phyloP scores from a whole-genome alignment of 2,797 vertebrate genomes.

The Scolopax bukidnonensis region DNA sequence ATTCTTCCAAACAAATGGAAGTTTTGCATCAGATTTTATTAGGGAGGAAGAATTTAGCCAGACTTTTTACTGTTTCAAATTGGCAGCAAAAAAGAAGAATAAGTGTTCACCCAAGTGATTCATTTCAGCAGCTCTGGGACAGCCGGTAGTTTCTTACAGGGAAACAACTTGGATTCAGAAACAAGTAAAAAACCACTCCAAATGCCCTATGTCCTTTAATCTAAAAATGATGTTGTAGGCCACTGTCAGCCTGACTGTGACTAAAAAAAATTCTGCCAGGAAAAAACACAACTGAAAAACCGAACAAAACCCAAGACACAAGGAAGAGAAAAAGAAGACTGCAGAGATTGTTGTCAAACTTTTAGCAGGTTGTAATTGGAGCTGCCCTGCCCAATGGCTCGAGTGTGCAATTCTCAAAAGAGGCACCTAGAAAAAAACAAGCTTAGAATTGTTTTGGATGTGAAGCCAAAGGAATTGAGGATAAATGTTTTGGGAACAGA shows the following conservation, averaged over 20 bases:
- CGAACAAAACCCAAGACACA: background rate
- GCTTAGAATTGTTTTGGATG: background rate
- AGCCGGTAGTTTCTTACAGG: slow-evolving; percentile 7
- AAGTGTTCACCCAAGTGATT: background rate
- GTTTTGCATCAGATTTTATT: background rate
- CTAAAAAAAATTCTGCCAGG: slow-evolving; percentile 23
- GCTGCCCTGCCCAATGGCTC: background rate
- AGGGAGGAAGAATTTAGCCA: background rate
- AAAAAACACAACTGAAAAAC: background rate
- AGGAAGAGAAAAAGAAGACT: background rate
- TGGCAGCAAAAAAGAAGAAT: slow-evolving; percentile 33
- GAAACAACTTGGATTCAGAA: slow-evolving; percentile 24
- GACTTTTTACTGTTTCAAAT: background rate
- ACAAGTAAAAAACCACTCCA: slow-evolving; percentile 14
- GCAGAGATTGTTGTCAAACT: background rate
- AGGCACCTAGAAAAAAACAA: background rate
- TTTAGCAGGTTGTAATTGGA: slow-evolving; percentile 48
- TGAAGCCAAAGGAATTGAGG: slow-evolving; percentile 31
- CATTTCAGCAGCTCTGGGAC: background rate
- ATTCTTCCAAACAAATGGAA: background rate
- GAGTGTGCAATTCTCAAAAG: background rate
- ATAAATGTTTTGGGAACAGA: background rate
- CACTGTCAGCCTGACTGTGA: slow-evolving; percentile 26
- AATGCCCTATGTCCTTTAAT: slow-evolving; percentile 9
- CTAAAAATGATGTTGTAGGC: background rate